Conservation (phyloP, 1,140 invertebrate genomes). For the Drosophila ogumai region DNA sequence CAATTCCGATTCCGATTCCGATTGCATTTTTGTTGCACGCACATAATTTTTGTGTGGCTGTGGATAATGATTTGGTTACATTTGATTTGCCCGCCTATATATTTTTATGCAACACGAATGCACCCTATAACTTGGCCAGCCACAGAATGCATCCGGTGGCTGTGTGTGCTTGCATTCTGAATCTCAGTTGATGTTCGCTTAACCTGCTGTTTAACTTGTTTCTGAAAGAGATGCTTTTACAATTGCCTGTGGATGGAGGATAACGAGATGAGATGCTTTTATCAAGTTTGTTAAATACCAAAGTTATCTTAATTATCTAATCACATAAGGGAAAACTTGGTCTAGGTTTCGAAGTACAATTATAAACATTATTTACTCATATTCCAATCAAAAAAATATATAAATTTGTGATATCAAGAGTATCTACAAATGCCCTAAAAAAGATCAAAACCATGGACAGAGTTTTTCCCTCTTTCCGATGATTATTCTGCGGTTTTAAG, state of each 20-base stretch:
- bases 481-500: conserved; percentile 45
- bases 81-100: conserved; percentile 64
- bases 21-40: conserved; percentile 77
- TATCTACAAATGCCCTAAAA: conserved; percentile 10
- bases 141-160: not conserved
- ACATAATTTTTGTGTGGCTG: conserved; percentile 71
- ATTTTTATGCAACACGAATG: conserved; percentile 48
- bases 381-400: not conserved
- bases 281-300: not conserved
- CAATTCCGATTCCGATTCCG: conserved; percentile 49
- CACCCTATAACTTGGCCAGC: conserved; percentile 25
- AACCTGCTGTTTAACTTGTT: not conserved
- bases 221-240: conserved; percentile 1
- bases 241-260: not conserved
- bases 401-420: not conserved
- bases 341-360: not conserved
- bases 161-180: conserved; percentile 8
- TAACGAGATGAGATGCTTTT: not conserved
- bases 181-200: not conserved
- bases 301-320: not conserved
- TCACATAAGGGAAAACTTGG: not conserved
- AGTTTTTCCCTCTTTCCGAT: not conserved
- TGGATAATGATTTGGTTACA: conserved; percentile 69
- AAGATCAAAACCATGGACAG: not conserved
- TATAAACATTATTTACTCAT: not conserved